Percentiles rank a stretch among this genome's conserved stretches.
phyloP scores from a whole-genome alignment of 2,113 vertebrate genomes.

The Tetraodon nigroviridis region DNA sequence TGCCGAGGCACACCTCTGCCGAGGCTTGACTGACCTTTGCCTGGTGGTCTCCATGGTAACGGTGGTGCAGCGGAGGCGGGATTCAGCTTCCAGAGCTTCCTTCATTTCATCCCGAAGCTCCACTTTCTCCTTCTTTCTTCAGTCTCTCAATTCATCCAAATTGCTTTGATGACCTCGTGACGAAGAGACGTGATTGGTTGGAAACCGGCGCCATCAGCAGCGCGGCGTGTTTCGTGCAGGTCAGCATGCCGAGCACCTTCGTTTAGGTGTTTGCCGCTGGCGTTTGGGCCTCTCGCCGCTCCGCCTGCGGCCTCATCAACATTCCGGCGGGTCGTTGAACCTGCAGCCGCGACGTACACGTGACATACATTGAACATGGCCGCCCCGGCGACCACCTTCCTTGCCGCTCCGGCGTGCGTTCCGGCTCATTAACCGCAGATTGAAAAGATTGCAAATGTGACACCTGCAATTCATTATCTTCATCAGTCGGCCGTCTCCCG shows the following conservation, averaged over 20 bases:
- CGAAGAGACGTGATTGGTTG: constrained; percentile 46
- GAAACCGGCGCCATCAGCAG: constrained; percentile 62
- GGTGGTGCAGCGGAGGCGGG: constrained; percentile 40
- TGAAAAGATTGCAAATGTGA: constrained; percentile 65
- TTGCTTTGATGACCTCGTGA: too few relatives aligned
- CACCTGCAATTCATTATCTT: constrained; percentile 63
- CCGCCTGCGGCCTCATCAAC: constrained; percentile 55
- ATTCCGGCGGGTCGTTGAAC: constrained; percentile 52
- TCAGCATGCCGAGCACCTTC: too few relatives aligned
- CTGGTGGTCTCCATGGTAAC: constrained; percentile 60
- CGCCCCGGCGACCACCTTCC: too few relatives aligned
- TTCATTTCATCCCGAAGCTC: too few relatives aligned
- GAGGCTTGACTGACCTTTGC: constrained; percentile 57
- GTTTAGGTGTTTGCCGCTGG: too few relatives aligned
- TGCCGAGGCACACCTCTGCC: constrained; percentile 39
- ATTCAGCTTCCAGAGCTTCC: too few relatives aligned
- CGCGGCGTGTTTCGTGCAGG: too few relatives aligned
- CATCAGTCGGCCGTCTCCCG: constrained; percentile 63
- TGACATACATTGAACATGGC: constrained; percentile 51
- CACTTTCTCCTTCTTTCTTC: too few relatives aligned
- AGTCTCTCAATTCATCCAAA: too few relatives aligned
- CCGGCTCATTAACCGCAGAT: constrained; percentile 63
- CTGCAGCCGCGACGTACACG: constrained; percentile 49
- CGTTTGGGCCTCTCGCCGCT: too few relatives aligned
- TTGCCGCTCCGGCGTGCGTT: constrained; percentile 28